Conservation (phyloP, 2,797 vertebrate species). For the Numenius phaeopus region DNA sequence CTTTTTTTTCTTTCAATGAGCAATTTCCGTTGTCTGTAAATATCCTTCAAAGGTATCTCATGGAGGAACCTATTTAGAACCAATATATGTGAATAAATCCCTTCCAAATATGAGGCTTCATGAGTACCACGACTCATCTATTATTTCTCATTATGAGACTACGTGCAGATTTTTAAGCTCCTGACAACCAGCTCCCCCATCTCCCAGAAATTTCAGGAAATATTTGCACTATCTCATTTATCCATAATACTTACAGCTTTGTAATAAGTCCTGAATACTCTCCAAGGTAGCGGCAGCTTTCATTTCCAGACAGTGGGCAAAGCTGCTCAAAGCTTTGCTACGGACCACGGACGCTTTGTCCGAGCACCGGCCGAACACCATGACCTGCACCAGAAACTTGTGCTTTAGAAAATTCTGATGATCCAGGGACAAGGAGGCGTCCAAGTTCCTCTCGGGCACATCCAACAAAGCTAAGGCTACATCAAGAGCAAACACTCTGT, state of each 20-base stretch:
- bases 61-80: background rate
- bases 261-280: constrained; percentile 85
- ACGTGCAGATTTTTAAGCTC: background rate
- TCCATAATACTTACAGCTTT: constrained; percentile 80
- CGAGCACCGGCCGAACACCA: constrained; percentile 87
- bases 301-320: constrained; percentile 90
- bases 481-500: constrained; percentile 91
- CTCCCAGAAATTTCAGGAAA: background rate
- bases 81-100: background rate
- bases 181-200: background rate
- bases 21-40: constrained; percentile 2
- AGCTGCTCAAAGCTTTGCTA: constrained; percentile 88
- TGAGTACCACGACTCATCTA: background rate
- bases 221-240: background rate
- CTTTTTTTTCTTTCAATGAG: background rate
- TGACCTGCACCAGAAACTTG: constrained; percentile 88
- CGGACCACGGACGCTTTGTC: constrained; percentile 88
- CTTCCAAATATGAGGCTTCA: background rate
- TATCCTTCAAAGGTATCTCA: constrained; percentile 24
- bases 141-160: background rate
- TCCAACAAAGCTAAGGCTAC: constrained; percentile 89
- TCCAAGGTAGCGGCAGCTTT: constrained; percentile 74
- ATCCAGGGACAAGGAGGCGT: constrained; percentile 74
- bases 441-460: constrained; percentile 81
- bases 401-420: constrained; percentile 83